phyloP scores from a whole-genome alignment of 64 coral and sea anemone species.

The Stylophora pistillata region DNA sequence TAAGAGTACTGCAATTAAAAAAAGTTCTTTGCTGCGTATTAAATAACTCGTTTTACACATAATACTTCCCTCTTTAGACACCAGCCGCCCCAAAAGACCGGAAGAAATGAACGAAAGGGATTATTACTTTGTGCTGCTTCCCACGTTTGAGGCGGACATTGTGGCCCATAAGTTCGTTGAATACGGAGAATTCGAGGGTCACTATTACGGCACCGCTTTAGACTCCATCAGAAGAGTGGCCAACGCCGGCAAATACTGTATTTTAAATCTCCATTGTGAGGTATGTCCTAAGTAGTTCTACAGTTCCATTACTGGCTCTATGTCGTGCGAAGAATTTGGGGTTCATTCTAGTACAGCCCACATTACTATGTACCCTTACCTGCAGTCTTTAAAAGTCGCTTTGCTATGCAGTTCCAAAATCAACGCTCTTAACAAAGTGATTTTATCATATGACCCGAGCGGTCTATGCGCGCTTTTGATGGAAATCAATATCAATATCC shows the following conservation, averaged over 20 bases:
- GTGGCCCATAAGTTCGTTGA: slow-evolving; percentile 89
- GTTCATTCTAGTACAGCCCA: no score
- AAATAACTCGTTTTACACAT: neutral
- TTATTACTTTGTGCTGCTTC: slow-evolving; percentile 82
- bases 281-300: slow-evolving; percentile 5
- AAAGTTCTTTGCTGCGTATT: no score
- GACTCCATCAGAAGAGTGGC: slow-evolving; percentile 83
- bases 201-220: slow-evolving; percentile 91
- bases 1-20: no score
- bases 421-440: no score
- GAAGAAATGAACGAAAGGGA: slow-evolving; percentile 83
- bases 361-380: no score
- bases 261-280: slow-evolving; percentile 95
- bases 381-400: no score
- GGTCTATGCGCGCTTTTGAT: no score
- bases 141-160: slow-evolving; percentile 80
- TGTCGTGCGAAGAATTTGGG: no score
- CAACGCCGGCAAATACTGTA: slow-evolving; percentile 71
- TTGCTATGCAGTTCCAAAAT: no score
- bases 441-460: no score
- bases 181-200: slow-evolving; percentile 81
- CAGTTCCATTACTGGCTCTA: no score
- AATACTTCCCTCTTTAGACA: slow-evolving; percentile 53
- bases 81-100: slow-evolving; percentile 71
- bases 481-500: no score